Evolutionary conservation across 1,140 invertebrate species (phyloP), one percentile per base, ranked within the genome.

Genomic region (Eubasilissa regina): DNA sequence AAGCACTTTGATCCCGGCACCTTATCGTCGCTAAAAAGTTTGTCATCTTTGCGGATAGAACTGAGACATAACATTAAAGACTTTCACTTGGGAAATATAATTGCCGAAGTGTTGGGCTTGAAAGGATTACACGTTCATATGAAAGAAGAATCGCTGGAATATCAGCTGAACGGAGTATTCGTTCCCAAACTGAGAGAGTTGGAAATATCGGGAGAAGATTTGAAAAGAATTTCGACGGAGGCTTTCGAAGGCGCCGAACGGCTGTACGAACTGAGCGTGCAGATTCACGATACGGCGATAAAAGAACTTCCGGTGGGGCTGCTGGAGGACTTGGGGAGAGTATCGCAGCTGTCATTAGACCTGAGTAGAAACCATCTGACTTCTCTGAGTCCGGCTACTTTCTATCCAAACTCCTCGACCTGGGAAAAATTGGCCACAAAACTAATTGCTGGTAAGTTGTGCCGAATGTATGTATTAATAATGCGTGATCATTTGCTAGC

Each of bases 341-440:
- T 96, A 76, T 93, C 94, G 0, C 94, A 95, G 85, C 90, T 96
- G n/a, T 93, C 94, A 3, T 89, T 97, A 56, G 95, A 97, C 85
- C 89, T 97, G 56, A 93, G 94, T 80, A 91, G 94, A 84, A 97
- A 97, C 89, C 92, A 94, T 87, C 92, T 97, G 81, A 92, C 93
- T 68, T 93, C 93, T 66, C 87, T 97, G 43, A 94, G 93, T 86
- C 94, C 95, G 43, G 94, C 94, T 15, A 93, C 94, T 43, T 94
- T 97, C 83, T 97, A 97, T 86, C 94, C 94, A 1, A 96, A 96
- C 86, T 92, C 92, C 75, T 93, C 93, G 4, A 94, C 93, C 43
- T 96, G 95, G 95, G 95, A 96, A 86, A 92, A 93, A 80, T 93
- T 95, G 56, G 95, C 95, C 19, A 96, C 95, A 8, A 94, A 94